A percentile compares a stretch with the other conserved stretches of the same genome.
Evolutionary conservation across 2,113 vertebrate species (phyloP).

Genomic region (Notarius lentiginosus): DNA sequence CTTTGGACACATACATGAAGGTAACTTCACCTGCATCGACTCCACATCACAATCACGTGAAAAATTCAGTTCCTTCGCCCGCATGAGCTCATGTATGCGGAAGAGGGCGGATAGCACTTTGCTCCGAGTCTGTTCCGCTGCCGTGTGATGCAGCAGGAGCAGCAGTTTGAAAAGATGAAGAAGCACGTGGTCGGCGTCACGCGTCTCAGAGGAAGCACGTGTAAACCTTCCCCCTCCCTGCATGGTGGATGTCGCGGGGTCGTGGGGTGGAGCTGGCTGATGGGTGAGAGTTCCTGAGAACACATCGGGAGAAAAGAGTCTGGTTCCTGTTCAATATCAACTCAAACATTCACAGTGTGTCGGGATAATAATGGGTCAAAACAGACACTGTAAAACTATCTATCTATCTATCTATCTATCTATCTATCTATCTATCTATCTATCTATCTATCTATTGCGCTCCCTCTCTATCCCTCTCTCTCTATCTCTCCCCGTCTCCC

Average conservation of each 20-base stretch:
- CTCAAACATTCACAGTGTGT: not conserved
- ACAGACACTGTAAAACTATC: no score
- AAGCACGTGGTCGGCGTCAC: no score
- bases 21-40: slow-evolving; percentile 61
- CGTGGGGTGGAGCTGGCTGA: not conserved
- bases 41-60: not conserved
- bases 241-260: not conserved
- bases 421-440: no score
- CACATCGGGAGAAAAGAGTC: not conserved
- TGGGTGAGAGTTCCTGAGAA: not conserved
- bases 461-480: no score
- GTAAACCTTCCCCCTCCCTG: no score
- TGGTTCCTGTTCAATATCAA: not conserved
- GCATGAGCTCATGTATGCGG: not conserved
- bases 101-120: not conserved
- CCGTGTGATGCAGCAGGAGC: not conserved
- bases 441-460: no score
- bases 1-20: slow-evolving; percentile 97
- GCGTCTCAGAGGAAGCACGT: not conserved
- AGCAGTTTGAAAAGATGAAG: not conserved
- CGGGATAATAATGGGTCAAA: not conserved
- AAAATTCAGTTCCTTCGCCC: no score
- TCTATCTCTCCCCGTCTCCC: no score
- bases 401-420: no score
- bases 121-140: not conserved